phyloP scores from a whole-genome alignment of 2,113 vertebrate genomes.

The Strix uralensis region DNA sequence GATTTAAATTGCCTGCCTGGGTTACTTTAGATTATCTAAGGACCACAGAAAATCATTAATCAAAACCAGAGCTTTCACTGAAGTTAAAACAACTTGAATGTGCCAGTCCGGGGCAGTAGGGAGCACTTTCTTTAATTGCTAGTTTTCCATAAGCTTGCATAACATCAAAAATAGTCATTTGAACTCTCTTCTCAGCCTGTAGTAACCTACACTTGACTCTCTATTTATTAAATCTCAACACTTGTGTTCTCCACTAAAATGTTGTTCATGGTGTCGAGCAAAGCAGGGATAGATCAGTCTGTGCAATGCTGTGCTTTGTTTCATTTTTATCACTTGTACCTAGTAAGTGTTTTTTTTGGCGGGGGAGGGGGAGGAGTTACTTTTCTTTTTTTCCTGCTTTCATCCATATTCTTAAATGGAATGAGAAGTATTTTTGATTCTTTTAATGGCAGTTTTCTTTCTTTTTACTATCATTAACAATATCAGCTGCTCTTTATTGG shows the following conservation, averaged over 20 bases:
- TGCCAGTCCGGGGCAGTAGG: not conserved
- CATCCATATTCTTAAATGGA: slow-evolving; percentile 49
- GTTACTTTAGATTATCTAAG: not conserved
- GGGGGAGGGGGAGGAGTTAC: not conserved
- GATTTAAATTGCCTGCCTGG: not conserved
- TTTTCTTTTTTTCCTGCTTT: slow-evolving; percentile 52
- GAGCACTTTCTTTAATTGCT: not conserved
- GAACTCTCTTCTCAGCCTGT: not conserved
- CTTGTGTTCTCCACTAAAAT: not conserved
- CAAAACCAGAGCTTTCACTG: not conserved
- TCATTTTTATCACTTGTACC: slow-evolving; percentile 66
- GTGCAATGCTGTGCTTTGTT: slow-evolving; percentile 83
- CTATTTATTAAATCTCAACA: not conserved
- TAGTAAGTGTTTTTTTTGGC: slow-evolving; percentile 28
- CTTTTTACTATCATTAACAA: slow-evolving; percentile 13
- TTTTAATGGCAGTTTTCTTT: slow-evolving; percentile 22
- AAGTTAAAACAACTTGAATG: not conserved
- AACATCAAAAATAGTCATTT: not conserved
- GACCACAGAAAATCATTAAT: not conserved
- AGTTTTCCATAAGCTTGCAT: not conserved
- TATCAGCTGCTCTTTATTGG: slow-evolving; percentile 38
- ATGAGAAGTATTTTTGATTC: slow-evolving; percentile 42
- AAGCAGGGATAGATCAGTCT: slow-evolving; percentile 20
- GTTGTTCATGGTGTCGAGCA: not conserved
- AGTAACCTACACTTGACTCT: not conserved